Evolutionary conservation across 1,140 invertebrate species (phyloP).

Genomic region (Delia radicum): DNA sequence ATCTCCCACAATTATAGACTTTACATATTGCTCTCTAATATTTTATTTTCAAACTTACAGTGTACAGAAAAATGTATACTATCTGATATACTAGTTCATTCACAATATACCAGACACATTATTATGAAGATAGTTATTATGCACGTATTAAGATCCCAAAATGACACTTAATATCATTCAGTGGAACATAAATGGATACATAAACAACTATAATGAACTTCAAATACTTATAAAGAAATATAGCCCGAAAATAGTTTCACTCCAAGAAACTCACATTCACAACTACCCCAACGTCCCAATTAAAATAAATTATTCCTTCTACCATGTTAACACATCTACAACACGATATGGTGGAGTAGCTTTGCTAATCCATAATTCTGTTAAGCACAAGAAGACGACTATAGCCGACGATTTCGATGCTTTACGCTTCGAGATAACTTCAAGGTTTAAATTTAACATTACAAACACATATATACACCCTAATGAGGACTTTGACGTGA

Average conservation of each 20-base stretch:
- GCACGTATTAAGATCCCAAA: neutral
- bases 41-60: too few relatives aligned
- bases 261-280: slow-evolving; percentile 29
- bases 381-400: slow-evolving; percentile 6
- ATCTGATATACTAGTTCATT: too few relatives aligned
- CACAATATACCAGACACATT: too few relatives aligned
- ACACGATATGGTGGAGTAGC: too few relatives aligned
- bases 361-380: too few relatives aligned
- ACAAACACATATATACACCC: neutral
- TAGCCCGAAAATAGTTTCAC: slow-evolving; percentile 26
- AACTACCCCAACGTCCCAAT: slow-evolving; percentile 16
- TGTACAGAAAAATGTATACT: too few relatives aligned
- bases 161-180: slow-evolving; percentile 26
- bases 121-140: too few relatives aligned
- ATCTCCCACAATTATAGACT: too few relatives aligned
- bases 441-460: neutral
- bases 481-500: neutral
- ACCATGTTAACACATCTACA: neutral
- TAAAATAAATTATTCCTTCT: slow-evolving; percentile 22
- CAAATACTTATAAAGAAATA: slow-evolving; percentile 18
- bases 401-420: neutral
- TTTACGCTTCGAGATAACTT: neutral
- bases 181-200: slow-evolving; percentile 30
- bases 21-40: too few relatives aligned
- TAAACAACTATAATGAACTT: slow-evolving; percentile 29